These are phyloP conservation scores for Mormyrus hasselquistii DNA, from an alignment of 2,797 vertebrate species.

Conservation along the genomic window DNA sequence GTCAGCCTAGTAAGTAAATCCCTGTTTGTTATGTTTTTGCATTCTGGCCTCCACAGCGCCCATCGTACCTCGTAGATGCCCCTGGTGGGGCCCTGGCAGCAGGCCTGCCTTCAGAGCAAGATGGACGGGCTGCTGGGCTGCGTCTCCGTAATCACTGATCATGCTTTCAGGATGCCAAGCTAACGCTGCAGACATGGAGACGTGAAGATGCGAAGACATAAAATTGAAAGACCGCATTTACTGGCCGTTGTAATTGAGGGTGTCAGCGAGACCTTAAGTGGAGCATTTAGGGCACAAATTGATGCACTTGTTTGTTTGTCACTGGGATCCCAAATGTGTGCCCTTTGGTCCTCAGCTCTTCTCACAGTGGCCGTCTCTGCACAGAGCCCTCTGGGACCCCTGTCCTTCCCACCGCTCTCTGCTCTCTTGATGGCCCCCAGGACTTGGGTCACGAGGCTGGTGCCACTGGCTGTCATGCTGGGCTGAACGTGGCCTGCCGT, in stretches of 20 bases:
- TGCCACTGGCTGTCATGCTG: constrained; percentile 51
- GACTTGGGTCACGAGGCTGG: constrained; percentile 54
- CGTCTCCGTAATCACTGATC: neutral
- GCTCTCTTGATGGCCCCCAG: constrained; percentile 35
- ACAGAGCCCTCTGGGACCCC: constrained; percentile 30
- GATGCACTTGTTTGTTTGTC: neutral
- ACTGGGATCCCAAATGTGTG: neutral
- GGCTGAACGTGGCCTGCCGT: constrained; percentile 41
- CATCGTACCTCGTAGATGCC: neutral
- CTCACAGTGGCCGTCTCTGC: constrained; percentile 31
- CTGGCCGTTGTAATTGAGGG: neutral
- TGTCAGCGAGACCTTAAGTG: neutral
- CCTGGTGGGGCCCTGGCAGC: neutral
- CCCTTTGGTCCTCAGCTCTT: neutral
- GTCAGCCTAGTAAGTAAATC: neutral
- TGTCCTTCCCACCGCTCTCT: constrained; percentile 8
- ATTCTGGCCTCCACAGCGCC: neutral
- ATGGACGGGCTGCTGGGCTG: neutral
- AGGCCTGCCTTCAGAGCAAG: neutral
- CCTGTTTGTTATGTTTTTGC: neutral
- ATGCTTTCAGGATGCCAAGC: neutral
- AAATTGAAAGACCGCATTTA: neutral
- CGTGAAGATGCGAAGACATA: neutral
- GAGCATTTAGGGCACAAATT: neutral
- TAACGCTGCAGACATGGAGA: neutral